Base-by-base conservation (phyloP, 2,113 vertebrate genomes). In the Synchiropus splendidus region DNA sequence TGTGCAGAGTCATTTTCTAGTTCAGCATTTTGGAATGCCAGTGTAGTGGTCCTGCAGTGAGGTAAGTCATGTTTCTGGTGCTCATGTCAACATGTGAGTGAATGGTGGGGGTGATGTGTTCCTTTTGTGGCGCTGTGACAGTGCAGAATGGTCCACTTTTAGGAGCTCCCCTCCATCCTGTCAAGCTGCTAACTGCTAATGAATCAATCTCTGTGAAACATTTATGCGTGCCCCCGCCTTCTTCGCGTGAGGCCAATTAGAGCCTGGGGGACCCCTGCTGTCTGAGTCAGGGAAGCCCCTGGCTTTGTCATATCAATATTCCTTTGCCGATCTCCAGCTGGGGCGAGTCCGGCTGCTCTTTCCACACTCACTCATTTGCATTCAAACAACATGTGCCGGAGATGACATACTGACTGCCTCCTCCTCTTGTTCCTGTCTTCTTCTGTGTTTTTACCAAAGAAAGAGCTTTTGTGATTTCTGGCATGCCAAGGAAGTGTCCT, bases 391-490 rank as follows among this genome's bases (percentile, higher is more conserved):
- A 58, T 72, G 75, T 71, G 64, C 53, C 39, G 64, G 54, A 64
- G 57, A 67, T 48, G 60, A 51, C 72, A 56, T 45, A 40, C 55
- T 54, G 41, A 42, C 61, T 65, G 46, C 58, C 55, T 66, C 50
- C 42, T 31, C 40, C 50, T n/a, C 62, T 56, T 66, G 57, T 72
- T 49, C 55, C 21, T 53, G 17, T 52, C 39, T 36, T 30, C 39
- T 38, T 30, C 48, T 39, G 44, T 67, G 57, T 74, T 48, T 61
- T 38, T 50, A 1, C 1, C 2, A 56, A 47, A 67, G 42, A 71
- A 60, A 68, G 80, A 77, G 70, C 72, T 69, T 74, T 80, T 80
- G 78, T 80, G 78, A 74, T 82, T 83, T 78, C 74, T 77, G 45
- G 64, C 61, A 70, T 78, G 73, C 74, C 74, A 72, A 73, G 78